Percentiles rank a stretch among this genome's conserved stretches.
phyloP scores from a whole-genome alignment of 2,888 invertebrate species.

The Drosophila anomalata region DNA sequence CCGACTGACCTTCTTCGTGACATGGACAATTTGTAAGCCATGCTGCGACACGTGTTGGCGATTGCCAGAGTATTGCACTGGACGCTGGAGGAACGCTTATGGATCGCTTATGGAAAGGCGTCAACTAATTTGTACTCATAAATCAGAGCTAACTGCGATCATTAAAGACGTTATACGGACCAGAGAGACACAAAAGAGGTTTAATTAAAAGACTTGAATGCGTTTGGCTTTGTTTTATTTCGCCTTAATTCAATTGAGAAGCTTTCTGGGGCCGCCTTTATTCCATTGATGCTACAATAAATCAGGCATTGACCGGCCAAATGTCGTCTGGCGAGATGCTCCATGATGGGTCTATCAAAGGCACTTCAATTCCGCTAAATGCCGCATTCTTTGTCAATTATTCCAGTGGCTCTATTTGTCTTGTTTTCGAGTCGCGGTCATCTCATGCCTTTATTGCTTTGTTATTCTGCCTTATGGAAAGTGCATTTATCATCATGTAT shows the following conservation, averaged over 20 bases:
- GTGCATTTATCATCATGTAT: slow-evolving; percentile 53
- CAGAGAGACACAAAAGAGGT: slow-evolving; percentile 14
- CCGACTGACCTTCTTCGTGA: slow-evolving; percentile 61
- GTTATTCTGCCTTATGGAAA: slow-evolving; percentile 29
- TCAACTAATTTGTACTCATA: slow-evolving; percentile 52
- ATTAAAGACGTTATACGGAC: slow-evolving; percentile 51
- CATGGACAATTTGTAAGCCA: slow-evolving; percentile 38
- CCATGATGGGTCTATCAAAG: slow-evolving; percentile 65
- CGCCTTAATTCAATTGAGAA: slow-evolving; percentile 66
- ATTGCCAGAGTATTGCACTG: slow-evolving; percentile 46
- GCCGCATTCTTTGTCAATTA: slow-evolving; percentile 73
- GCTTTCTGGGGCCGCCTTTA: slow-evolving; percentile 3
- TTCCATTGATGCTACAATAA: slow-evolving; percentile 63
- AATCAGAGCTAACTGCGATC: slow-evolving; percentile 48
- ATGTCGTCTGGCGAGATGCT: slow-evolving; percentile 14
- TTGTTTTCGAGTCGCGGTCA: slow-evolving; percentile 13
- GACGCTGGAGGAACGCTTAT: background rate
- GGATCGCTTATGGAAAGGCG: slow-evolving; percentile 17
- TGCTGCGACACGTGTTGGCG: slow-evolving; percentile 57
- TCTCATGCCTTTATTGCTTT: slow-evolving; percentile 32
- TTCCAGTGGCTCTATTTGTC: slow-evolving; percentile 42
- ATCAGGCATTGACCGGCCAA: slow-evolving; percentile 65
- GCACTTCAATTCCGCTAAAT: slow-evolving; percentile 67
- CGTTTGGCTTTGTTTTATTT: slow-evolving; percentile 41
- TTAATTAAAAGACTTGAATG: slow-evolving; percentile 61